Base-by-base conservation (phyloP, 2,888 invertebrate genomes). In the Didymodactylos carnosus region DNA sequence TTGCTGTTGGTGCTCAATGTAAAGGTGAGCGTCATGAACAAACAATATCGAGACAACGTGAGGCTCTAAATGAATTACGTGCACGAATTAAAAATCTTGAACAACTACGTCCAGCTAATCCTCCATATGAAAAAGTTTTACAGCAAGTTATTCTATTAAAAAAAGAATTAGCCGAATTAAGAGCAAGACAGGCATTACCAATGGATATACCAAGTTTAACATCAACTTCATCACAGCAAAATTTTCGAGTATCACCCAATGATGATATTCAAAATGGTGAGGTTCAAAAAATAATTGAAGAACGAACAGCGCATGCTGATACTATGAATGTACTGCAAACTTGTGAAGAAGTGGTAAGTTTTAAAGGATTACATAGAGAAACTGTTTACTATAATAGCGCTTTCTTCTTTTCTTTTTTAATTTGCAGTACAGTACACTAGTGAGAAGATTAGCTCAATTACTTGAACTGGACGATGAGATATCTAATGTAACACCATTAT, bases 1-100 rank as follows among this genome's bases (percentile, higher is more conserved):
- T 82, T 16, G 79, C 81, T 39, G 77, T 81, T 27, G 83, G 83
- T 25, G 82, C 82, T 23, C 82, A 82, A 76, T 83, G 83, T 76
- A 78, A 82, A 11, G 82, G 83, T 7, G 83, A 83, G 76, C 75
- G 82, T 43, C 83, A 83, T 72, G 82, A 82, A 71, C 81, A 81
- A 75, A 80, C 82, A 23, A 83, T 83, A 49, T 76, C 77, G 6
- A 77, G 82, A 46, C 83, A 83, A 77, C 76, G 82, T 51, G 82
- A 82, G 76, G 83, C 83, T 14, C 76, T 83, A 39, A 79, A 81
- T n/a, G 82, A 83, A 75, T 77, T 83, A 39, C 77, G 83, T 70
- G 73, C 78, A 7, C 75, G 81, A 43, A 78, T 83, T 39, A 83
- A 81, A 77, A 77, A 76, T 1, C 77, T 83, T 53, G 83, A 83